Evolutionary conservation across 2,797 vertebrate genomes (phyloP).

Genomic region (Onychomys arenicola): DNA sequence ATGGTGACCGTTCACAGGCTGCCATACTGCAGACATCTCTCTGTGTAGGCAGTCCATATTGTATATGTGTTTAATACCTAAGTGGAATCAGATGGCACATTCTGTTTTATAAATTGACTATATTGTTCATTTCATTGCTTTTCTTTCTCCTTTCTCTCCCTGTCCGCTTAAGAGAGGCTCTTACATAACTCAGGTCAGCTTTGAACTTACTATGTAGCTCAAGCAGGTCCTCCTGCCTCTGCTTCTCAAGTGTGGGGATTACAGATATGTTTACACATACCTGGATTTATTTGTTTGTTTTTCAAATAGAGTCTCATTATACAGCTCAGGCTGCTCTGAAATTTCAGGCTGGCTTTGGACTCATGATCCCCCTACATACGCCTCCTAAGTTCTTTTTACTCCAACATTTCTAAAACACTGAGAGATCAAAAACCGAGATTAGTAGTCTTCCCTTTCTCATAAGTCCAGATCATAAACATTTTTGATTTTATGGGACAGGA

Average conservation of each 20-base stretch:
- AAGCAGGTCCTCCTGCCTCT: not conserved
- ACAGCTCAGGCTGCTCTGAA: not conserved
- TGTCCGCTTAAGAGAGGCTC: not conserved
- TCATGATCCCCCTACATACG: not conserved
- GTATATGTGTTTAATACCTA: not conserved
- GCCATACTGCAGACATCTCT: not conserved
- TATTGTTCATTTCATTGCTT: not conserved
- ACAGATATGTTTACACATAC: not conserved
- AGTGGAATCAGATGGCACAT: not conserved
- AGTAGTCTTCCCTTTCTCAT: not conserved
- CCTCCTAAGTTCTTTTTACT: not conserved
- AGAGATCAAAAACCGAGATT: not conserved
- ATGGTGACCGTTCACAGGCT: not conserved
- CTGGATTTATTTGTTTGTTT: not conserved
- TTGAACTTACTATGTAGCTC: not conserved
- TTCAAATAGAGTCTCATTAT: not conserved
- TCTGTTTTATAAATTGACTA: not conserved
- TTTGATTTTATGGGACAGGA: not conserved
- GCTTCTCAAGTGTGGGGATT: not conserved
- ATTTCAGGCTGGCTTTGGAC: not conserved
- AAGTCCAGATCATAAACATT: not conserved
- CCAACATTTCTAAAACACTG: not conserved
- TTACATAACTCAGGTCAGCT: not conserved
- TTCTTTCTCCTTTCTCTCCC: not conserved
- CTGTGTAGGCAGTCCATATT: not conserved